Percentiles rank a stretch among this genome's conserved stretches.
These are phyloP conservation scores for Andricus quercusramuli DNA, from an alignment of 2,888 invertebrate species.

Conservation along the genomic window DNA sequence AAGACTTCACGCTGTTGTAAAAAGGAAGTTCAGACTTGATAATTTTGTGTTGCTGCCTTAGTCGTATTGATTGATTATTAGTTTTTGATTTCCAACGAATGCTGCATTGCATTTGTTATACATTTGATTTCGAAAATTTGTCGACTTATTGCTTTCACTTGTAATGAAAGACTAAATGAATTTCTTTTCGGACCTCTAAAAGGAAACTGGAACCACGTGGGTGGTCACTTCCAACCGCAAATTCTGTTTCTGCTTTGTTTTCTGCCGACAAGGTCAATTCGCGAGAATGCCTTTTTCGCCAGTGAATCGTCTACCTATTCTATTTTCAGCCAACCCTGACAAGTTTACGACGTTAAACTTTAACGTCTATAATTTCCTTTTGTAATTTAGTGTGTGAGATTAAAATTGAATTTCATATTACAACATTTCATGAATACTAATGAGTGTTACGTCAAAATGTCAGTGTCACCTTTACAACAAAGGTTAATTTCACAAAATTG, in stretches of 20 bases:
- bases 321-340: slow-evolving; percentile 20
- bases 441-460: not conserved
- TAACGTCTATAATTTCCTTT: slow-evolving; percentile 19
- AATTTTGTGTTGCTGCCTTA: not conserved
- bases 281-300: slow-evolving; percentile 51
- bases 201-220: slow-evolving; percentile 41
- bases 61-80: not conserved
- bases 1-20: not conserved
- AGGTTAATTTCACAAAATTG: not conserved
- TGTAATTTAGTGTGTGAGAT: slow-evolving; percentile 23
- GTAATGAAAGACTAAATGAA: not conserved
- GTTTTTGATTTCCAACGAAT: not conserved
- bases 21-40: not conserved
- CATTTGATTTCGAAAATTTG: not conserved
- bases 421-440: slow-evolving; percentile 26
- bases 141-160: not conserved
- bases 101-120: not conserved
- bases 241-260: slow-evolving; percentile 61
- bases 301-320: slow-evolving; percentile 47
- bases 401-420: slow-evolving; percentile 2
- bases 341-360: slow-evolving; percentile 26
- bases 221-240: slow-evolving; percentile 51
- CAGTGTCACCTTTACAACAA: not conserved
- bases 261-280: slow-evolving; percentile 58
- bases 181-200: slow-evolving; percentile 4